Base-by-base conservation (phyloP, 2,797 vertebrate species). In the Sebastes itinus region DNA sequence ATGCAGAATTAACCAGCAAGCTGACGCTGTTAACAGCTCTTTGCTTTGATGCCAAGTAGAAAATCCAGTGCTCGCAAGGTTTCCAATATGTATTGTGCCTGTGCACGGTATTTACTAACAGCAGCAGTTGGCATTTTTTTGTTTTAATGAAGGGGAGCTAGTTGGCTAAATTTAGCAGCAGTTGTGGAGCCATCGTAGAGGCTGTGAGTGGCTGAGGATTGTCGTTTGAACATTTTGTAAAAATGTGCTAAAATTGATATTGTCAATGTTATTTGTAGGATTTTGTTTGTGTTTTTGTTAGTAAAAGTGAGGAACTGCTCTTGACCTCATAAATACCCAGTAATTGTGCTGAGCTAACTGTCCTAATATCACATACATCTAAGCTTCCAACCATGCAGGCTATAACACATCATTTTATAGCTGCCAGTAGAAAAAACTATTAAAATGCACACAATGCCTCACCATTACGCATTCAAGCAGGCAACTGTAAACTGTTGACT, bases 381-480 rank as follows among this genome's bases (percentile, higher is more conserved):
- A 22, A 16, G 11, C 38, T 84, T 61, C 33, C 20, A 60, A 38
- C 55, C 61, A 54, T 35, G 64, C 60, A 61, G 38, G 22, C 52
- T 27, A 54, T 3, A 52, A 56, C n/a, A 7, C 20, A 23, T 28
- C 65, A 5, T 66, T 66, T 32, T 58, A 7, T 10, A 14, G 20
- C 11, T 65, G n/a, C 59, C 38, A 25, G 11, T 9, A 72, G 38
- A 65, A 46, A 73, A n/a, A 62, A 25, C 5, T 67, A 12, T 65
- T 76, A 65, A 78, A 60, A 66, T 35, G 1, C 54, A 22, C 7
- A 42, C 32, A 49, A 1, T 46, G 60, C 20, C 1, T 59, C 66
- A 20, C 12, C 27, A 76, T 46, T 30, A 5, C 6, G 59, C 61
- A 84, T 82, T 80, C 63, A 78, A 56, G 67, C 32, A 46, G 75